A percentile compares a stretch with the other conserved stretches of the same genome.
These are phyloP conservation scores for Andrena marginata DNA, from an alignment of 2,888 invertebrate genomes.

Conservation along the genomic window DNA sequence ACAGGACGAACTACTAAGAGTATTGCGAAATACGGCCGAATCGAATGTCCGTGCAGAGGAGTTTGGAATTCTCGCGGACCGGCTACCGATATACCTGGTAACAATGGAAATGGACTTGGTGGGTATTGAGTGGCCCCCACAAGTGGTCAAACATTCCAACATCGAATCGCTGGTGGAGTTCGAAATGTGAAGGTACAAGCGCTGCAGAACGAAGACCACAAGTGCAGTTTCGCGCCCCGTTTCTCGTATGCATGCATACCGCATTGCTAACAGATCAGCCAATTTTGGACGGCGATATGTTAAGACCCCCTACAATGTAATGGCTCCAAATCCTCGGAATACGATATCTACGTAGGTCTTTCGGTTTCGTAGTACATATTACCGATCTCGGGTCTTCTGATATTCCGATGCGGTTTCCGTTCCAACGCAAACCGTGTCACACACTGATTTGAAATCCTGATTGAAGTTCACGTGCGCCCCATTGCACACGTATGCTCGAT, in stretches of 20 bases:
- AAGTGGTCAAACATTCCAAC: conserved; percentile 76
- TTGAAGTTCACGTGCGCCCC: not conserved
- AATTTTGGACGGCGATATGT: conserved; percentile 74
- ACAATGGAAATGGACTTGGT: conserved; percentile 76
- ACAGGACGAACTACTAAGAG: conserved; percentile 52
- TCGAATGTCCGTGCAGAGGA: conserved; percentile 61
- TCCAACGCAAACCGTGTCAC: conserved; percentile 30
- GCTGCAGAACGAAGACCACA: conserved; percentile 67
- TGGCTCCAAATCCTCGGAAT: conserved; percentile 46
- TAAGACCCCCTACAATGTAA: conserved; percentile 76
- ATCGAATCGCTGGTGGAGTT: conserved; percentile 72
- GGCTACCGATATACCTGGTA: conserved; percentile 67
- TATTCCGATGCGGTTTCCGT: conserved; percentile 54
- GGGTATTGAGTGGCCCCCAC: conserved; percentile 70
- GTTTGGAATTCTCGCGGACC: conserved; percentile 71
- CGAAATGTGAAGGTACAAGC: conserved; percentile 72
- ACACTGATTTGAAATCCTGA: conserved; percentile 19
- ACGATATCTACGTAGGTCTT: conserved; percentile 47
- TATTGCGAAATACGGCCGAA: conserved; percentile 67
- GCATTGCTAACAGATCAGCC: conserved; percentile 73
- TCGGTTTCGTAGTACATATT: conserved; percentile 33
- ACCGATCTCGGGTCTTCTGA: conserved; percentile 46
- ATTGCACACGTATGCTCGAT: not conserved
- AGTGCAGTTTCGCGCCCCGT: conserved; percentile 71
- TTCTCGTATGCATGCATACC: conserved; percentile 71